phyloP scores from a whole-genome alignment of 2,888 invertebrate genomes.

The Ennomos quercinarius region DNA sequence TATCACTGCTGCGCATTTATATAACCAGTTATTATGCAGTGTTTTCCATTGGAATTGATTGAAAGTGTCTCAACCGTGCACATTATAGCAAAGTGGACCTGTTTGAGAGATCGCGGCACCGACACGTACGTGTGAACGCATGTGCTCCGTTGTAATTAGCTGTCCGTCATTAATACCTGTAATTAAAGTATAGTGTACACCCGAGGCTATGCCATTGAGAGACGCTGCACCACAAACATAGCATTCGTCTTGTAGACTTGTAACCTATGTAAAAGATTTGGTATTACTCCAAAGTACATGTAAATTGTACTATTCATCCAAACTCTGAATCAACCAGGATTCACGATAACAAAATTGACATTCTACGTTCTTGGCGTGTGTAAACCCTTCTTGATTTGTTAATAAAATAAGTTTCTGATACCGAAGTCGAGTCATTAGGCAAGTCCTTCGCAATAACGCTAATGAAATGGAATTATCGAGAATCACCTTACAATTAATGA shows the following conservation, averaged over 20 bases:
- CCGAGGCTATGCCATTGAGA: too few species aligned
- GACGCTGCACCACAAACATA: too few species aligned
- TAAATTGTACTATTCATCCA: too few species aligned
- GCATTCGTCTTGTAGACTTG: too few species aligned
- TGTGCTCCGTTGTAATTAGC: slow-evolving; percentile 7
- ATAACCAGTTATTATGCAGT: neutral
- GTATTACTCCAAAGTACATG: too few species aligned
- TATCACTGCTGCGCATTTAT: neutral
- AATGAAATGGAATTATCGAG: slow-evolving; percentile 23
- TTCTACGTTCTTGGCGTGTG: too few species aligned
- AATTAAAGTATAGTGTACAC: neutral
- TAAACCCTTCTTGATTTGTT: too few species aligned
- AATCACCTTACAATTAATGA: slow-evolving; percentile 8
- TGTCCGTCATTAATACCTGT: slow-evolving; percentile 9
- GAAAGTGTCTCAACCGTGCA: neutral
- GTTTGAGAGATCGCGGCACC: slow-evolving; percentile 12
- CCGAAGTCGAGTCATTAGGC: slow-evolving; percentile 23
- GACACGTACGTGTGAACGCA: slow-evolving; percentile 9
- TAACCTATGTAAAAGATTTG: too few species aligned
- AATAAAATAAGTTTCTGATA: too few species aligned
- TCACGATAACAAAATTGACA: too few species aligned
- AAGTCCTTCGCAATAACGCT: slow-evolving; percentile 27
- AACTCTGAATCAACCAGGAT: too few species aligned
- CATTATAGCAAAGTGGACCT: slow-evolving; percentile 8
- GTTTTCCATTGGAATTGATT: slow-evolving; percentile 15